These are phyloP conservation scores for Ardeotis arabs DNA, from an alignment of 2,113 vertebrate genomes.

Conservation along the genomic window DNA sequence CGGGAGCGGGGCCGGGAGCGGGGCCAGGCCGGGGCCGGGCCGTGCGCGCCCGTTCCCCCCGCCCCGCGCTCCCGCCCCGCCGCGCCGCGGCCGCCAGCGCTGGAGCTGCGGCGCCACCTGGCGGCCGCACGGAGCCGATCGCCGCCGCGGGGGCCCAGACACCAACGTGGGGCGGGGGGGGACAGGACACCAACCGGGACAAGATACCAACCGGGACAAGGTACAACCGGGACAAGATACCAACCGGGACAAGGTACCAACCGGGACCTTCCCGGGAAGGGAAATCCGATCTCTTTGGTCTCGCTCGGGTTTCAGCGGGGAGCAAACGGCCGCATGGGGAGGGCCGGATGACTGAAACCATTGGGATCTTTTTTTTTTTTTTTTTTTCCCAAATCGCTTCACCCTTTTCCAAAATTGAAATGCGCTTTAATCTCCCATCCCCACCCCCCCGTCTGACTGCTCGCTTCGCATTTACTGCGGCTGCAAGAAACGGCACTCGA, in stretches of 20 bases:
- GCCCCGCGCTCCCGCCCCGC: too few species aligned
- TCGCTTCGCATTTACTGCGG: neutral
- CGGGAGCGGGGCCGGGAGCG: neutral
- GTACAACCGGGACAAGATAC: neutral
- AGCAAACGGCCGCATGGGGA: neutral
- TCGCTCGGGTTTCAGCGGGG: neutral
- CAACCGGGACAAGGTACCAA: slow-evolving; percentile 35
- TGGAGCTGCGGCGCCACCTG: slow-evolving; percentile 73
- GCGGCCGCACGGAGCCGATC: neutral
- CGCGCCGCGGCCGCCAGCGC: neutral
- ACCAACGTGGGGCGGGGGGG: neutral
- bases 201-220: slow-evolving; percentile 1
- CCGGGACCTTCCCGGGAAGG: slow-evolving; percentile 13
- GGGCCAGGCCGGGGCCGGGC: too few species aligned
- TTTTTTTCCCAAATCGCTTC: neutral
- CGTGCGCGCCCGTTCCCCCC: too few species aligned
- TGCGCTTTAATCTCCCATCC: neutral
- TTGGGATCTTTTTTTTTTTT: neutral
- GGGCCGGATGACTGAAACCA: neutral
- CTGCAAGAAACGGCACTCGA: neutral
- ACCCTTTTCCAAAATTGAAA: neutral
- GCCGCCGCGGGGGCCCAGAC: neutral
- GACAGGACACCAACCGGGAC: neutral
- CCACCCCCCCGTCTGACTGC: neutral
- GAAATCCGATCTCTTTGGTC: slow-evolving; percentile 67